These are phyloP conservation scores for Trissoscelio sp. DNA, from an alignment of 2,888 invertebrate genomes.

Conservation along the genomic window DNA sequence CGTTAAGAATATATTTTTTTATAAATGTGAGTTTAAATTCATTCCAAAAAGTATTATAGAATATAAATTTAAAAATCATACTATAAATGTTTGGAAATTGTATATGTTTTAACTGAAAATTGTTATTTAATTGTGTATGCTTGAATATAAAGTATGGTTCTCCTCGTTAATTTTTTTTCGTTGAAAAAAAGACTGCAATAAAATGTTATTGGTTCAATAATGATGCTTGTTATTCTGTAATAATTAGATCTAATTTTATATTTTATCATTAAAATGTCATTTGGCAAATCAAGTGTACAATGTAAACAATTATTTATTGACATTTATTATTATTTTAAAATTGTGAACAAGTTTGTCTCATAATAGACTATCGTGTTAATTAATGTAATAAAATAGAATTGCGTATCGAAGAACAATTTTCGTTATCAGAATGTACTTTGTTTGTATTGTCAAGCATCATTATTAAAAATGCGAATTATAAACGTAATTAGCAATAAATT, in stretches of 20 bases:
- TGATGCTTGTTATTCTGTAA: background rate
- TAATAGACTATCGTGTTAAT: background rate
- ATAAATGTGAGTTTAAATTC: background rate
- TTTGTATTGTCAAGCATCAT: background rate
- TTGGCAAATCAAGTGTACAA: background rate
- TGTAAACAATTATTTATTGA: background rate
- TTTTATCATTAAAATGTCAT: background rate
- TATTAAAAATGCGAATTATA: background rate
- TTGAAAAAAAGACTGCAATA: no score
- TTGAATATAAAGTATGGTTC: no score
- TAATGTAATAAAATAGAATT: background rate
- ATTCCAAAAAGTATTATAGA: no score
- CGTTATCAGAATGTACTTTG: background rate
- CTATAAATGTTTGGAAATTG: no score
- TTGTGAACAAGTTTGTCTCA: no score
- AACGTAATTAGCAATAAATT: constrained; percentile 11
- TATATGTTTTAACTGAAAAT: no score
- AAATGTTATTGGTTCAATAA: background rate
- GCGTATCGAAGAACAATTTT: background rate
- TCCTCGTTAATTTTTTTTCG: no score
- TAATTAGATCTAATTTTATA: background rate
- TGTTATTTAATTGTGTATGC: no score
- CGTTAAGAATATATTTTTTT: background rate
- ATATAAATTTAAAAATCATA: no score
- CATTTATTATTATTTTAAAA: background rate